Evolutionary conservation across 2,888 invertebrate species (phyloP).

Genomic region (Chesias legatella): DNA sequence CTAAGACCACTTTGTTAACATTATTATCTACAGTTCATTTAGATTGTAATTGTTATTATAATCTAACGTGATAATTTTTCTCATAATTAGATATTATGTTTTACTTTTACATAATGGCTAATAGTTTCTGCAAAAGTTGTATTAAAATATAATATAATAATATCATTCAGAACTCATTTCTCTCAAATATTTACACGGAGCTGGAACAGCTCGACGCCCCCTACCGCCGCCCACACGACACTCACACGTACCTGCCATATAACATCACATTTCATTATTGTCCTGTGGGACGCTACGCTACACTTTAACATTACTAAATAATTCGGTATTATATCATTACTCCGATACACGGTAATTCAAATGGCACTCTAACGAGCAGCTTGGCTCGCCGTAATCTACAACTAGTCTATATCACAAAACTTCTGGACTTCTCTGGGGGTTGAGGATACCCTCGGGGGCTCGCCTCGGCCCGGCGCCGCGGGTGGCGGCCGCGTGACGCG

Average conservation of each 20-base stretch:
- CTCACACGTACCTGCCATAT: constrained; percentile 33
- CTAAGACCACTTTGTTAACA: constrained; percentile 27
- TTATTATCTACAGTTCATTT: constrained; percentile 49
- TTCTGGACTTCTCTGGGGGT: constrained; percentile 67
- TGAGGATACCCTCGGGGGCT: too few species aligned
- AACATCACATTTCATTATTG: constrained; percentile 49
- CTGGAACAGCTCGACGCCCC: constrained; percentile 27
- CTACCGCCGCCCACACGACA: constrained; percentile 25
- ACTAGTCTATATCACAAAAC: constrained; percentile 77
- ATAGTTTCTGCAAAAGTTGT: constrained; percentile 62
- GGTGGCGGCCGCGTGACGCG: constrained; percentile 25
- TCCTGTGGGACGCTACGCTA: constrained; percentile 57
- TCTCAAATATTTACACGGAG: constrained; percentile 52
- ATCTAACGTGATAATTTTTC: constrained; percentile 41
- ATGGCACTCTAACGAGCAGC: constrained; percentile 72
- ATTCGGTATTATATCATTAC: constrained; percentile 49
- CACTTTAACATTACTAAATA: constrained; percentile 46
- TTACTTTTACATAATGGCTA: constrained; percentile 54
- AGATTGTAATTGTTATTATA: constrained; percentile 51
- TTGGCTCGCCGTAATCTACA: constrained; percentile 60
- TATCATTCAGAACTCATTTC: constrained; percentile 71
- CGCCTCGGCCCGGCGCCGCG: constrained; percentile 37
- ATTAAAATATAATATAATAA: constrained; percentile 76
- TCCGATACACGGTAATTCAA: constrained; percentile 59
- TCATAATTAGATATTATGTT: constrained; percentile 47